phyloP scores from a whole-genome alignment of 2,888 invertebrate species.

The Ophion slaviceki region DNA sequence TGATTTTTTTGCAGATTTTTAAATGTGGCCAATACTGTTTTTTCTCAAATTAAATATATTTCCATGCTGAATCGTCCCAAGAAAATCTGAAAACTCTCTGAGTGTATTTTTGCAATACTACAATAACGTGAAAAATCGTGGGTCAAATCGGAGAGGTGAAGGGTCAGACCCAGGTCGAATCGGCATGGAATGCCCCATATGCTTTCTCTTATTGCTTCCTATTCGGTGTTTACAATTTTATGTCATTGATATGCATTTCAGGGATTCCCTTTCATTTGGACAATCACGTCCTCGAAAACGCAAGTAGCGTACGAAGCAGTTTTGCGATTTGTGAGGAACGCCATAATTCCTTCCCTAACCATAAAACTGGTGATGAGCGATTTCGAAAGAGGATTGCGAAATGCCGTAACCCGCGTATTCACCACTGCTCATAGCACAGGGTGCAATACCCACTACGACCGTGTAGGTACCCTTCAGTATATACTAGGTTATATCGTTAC shows the following conservation, averaged over 20 bases:
- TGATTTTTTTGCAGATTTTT: too few species aligned
- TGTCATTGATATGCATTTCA: not conserved
- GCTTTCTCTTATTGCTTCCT: not conserved
- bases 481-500: not conserved
- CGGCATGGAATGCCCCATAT: not conserved
- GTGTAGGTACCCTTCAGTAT: slow-evolving; percentile 1
- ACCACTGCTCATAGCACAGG: slow-evolving; percentile 22
- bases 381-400: slow-evolving; percentile 42
- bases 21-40: not conserved
- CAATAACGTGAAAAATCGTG: not conserved
- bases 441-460: slow-evolving; percentile 39
- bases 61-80: not conserved
- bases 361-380: slow-evolving; percentile 37
- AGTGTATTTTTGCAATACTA: not conserved
- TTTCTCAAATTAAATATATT: not conserved
- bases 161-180: not conserved
- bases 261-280: slow-evolving; percentile 36
- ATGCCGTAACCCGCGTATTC: slow-evolving; percentile 29
- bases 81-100: not conserved
- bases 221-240: slow-evolving; percentile 6
- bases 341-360: slow-evolving; percentile 4
- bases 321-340: not conserved
- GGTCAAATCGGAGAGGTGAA: not conserved
- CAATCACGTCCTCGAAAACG: slow-evolving; percentile 38
- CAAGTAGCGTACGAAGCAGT: slow-evolving; percentile 26